phyloP scores from a whole-genome alignment of 2,113 vertebrate genomes.

The Mugil cephalus region DNA sequence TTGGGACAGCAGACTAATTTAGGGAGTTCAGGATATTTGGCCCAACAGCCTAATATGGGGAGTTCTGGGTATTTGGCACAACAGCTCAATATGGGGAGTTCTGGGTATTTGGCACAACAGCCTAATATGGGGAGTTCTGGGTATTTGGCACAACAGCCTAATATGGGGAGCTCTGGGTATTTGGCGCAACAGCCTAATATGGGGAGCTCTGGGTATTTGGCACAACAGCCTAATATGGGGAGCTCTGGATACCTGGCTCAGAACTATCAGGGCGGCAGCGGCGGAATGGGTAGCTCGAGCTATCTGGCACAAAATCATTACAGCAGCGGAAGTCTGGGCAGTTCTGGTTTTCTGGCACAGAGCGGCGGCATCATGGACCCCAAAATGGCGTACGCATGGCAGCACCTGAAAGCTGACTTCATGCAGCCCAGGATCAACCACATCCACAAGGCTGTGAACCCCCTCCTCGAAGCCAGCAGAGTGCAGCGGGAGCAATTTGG shows the following conservation, averaged over 20 bases:
- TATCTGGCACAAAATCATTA: conserved; percentile 81
- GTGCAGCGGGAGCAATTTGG: conserved; percentile 77
- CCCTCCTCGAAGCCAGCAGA: conserved; percentile 76
- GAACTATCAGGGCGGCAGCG: conserved; percentile 73
- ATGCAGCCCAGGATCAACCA: conserved; percentile 90
- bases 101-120: conserved; percentile 55
- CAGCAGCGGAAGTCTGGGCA: conserved; percentile 79
- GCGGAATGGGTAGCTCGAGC: conserved; percentile 78
- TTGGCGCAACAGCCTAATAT: conserved; percentile 69
- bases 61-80: conserved; percentile 57
- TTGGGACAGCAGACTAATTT: conserved; percentile 57
- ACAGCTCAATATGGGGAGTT: conserved; percentile 46
- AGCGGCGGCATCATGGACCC: conserved; percentile 83
- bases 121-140: conserved; percentile 56
- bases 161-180: conserved; percentile 72
- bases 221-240: conserved; percentile 67
- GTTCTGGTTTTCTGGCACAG: conserved; percentile 75
- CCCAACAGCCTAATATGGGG: conserved; percentile 52
- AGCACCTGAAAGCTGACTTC: conserved; percentile 90
- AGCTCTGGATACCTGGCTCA: conserved; percentile 74
- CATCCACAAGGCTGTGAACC: conserved; percentile 86
- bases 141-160: conserved; percentile 65
- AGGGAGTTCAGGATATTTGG: conserved; percentile 54
- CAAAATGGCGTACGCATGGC: conserved; percentile 89
- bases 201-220: conserved; percentile 72